Base-by-base conservation (phyloP, 2,888 invertebrate genomes). In the Lycophotia porphyrea region DNA sequence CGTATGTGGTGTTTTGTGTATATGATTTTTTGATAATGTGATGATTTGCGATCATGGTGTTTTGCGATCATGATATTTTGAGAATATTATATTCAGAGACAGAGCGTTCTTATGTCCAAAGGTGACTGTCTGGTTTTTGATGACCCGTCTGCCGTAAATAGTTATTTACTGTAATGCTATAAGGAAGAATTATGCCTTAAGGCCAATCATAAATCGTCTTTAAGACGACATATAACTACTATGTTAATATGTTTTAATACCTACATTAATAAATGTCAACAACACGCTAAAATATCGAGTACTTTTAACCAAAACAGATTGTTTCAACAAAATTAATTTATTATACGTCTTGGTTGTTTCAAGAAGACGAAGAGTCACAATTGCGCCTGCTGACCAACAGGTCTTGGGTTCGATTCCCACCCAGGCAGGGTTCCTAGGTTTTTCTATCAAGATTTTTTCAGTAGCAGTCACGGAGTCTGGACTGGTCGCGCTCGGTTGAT, bases 221-320 rank as follows among this genome's bases (percentile, higher is more conserved):
- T 31, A 52, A 80, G 67, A 9, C 3, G 72, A 67, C 70, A 47
- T 4, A 67, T 49, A 55, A 73, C 52, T 39, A 58, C 39, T 71
- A 72, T 70, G 80, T n/a, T 42, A 72, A 74, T 82, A 31, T n/a
- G 42, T 11, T 60, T 31, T 18, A 55, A 60, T 63, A 63, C n/a
- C n/a, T 39, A 64, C 34, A 68, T 71, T 44, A 55, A 63, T 75
- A 64, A 82, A 82, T 73, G 67, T 11, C 76, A 82, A 70, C 66
- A n/a, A 63, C 68, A 63, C 2, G 31, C 5, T 15, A 47, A 39
- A 34, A 74, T 24, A 68, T 49, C 27, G 47, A 55, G n/a, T 66
- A 69, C 52, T 27, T 73, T 31, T 49, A 13, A 36, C 31, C 5
- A 65, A 77, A 70, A 49, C 34, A 58, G 5, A 27, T 31, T 2